Percentiles rank a stretch among this genome's conserved stretches.
These are phyloP conservation scores for Buathra laborator DNA, from an alignment of 2,888 invertebrate genomes.

Conservation along the genomic window DNA sequence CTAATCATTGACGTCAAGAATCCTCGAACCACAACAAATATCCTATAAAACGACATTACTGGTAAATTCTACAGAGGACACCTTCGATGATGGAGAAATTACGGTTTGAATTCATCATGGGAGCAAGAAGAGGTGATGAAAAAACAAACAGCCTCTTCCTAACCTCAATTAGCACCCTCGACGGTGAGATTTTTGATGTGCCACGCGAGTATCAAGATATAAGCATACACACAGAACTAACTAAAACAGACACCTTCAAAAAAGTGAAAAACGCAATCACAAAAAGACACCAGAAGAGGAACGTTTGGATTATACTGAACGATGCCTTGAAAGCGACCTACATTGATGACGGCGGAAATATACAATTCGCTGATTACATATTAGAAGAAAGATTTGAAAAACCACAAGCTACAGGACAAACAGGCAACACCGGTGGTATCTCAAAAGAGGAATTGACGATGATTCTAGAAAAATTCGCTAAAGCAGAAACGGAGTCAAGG, in stretches of 20 bases:
- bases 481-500: conserved; percentile 13
- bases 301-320: conserved; percentile 40
- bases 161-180: conserved; percentile 57
- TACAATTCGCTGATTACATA: conserved; percentile 40
- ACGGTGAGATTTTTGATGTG: conserved; percentile 13
- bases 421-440: conserved; percentile 30
- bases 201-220: conserved; percentile 44
- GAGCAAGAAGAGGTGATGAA: conserved; percentile 32
- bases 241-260: conserved; percentile 38
- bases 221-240: conserved; percentile 45
- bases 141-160: conserved; percentile 50
- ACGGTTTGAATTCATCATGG: conserved; percentile 46
- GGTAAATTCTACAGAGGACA: conserved; percentile 6
- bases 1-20: no score
- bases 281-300: conserved; percentile 52
- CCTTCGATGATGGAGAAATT: conserved; percentile 37
- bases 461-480: conserved; percentile 43
- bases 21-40: no score
- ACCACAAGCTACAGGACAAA: conserved; percentile 29
- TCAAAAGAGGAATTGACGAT: conserved; percentile 40
- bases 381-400: conserved; percentile 45
- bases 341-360: conserved; percentile 47
- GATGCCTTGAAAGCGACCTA: conserved; percentile 37
- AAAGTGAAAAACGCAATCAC: conserved; percentile 51
- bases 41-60: conserved; percentile 51